These are phyloP conservation scores for Hemithea aestivaria DNA, from an alignment of 2,888 invertebrate genomes.

Conservation along the genomic window DNA sequence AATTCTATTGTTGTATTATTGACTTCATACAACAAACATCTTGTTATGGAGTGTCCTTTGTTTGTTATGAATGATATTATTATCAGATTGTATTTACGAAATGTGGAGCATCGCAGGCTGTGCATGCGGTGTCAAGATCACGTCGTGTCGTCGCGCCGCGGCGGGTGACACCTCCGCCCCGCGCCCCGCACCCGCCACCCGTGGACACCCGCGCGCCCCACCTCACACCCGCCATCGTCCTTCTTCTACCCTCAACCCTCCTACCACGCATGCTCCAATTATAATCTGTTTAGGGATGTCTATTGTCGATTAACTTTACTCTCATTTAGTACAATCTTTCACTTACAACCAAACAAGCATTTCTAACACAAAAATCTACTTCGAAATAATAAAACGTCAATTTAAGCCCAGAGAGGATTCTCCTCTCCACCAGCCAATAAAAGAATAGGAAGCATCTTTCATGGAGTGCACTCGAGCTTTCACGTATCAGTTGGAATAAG, in stretches of 20 bases:
- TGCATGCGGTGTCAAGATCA: slow-evolving; percentile 76
- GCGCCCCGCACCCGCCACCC: slow-evolving; percentile 36
- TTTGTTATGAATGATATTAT: slow-evolving; percentile 35
- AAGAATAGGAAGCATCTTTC: slow-evolving; percentile 31
- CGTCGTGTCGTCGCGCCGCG: slow-evolving; percentile 58
- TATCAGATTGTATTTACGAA: slow-evolving; percentile 41
- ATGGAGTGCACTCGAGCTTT: slow-evolving; percentile 37
- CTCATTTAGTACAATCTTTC: slow-evolving; percentile 16
- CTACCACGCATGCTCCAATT: slow-evolving; percentile 79
- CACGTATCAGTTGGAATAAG: slow-evolving; percentile 46
- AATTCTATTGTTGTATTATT: slow-evolving; percentile 12
- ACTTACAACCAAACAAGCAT: slow-evolving; percentile 4
- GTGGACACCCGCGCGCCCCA: slow-evolving; percentile 34
- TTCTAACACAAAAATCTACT: slow-evolving; percentile 7
- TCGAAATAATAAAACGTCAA: slow-evolving; percentile 12
- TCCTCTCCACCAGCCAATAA: slow-evolving; percentile 23
- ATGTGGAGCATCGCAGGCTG: slow-evolving; percentile 56
- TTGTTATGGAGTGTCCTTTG: slow-evolving; percentile 14
- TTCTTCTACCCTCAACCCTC: slow-evolving; percentile 59
- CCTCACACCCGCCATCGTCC: slow-evolving; percentile 36
- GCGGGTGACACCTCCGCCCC: slow-evolving; percentile 60
- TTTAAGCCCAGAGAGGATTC: slow-evolving; percentile 19
- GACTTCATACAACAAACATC: slow-evolving; percentile 6
- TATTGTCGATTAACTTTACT: slow-evolving; percentile 64
- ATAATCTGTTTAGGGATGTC: slow-evolving; percentile 77